Evolutionary conservation across 2,888 invertebrate genomes (phyloP).

Genomic region (Psylliodes chrysocephalus): DNA sequence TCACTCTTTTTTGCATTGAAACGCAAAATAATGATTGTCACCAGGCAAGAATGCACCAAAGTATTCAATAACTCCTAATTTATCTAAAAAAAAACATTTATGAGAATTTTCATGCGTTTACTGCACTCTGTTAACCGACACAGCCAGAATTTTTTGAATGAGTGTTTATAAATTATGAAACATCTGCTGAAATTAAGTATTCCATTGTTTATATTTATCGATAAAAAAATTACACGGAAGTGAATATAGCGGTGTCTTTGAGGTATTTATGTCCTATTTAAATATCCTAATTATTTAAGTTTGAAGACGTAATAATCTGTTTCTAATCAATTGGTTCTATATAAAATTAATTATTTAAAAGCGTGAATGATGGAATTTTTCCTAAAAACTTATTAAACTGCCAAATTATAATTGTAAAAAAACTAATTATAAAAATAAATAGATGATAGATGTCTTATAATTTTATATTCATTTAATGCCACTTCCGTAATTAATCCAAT

Average conservation of each 20-base stretch:
- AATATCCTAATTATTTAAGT: too few species aligned
- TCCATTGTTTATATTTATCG: not conserved
- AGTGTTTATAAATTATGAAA: not conserved
- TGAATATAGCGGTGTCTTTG: not conserved
- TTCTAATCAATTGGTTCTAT: too few species aligned
- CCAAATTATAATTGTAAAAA: too few species aligned
- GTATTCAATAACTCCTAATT: conserved; percentile 10
- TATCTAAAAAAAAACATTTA: conserved; percentile 7
- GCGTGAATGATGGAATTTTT: too few species aligned
- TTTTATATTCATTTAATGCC: too few species aligned
- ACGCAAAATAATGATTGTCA: conserved; percentile 2
- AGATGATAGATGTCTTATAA: too few species aligned
- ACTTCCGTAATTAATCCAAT: too few species aligned
- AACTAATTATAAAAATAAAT: too few species aligned
- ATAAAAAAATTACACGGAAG: not conserved
- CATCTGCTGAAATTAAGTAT: not conserved
- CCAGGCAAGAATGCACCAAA: conserved; percentile 2
- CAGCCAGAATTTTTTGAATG: not conserved
- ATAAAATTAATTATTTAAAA: too few species aligned
- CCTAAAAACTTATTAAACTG: too few species aligned
- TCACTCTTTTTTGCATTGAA: conserved; percentile 2
- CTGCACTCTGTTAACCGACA: not conserved
- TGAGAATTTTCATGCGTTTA: conserved; percentile 2
- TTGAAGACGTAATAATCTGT: too few species aligned
- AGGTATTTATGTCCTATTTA: not conserved